Percentiles rank a stretch among this genome's conserved stretches.
Conservation (phyloP, 35 echinoderm and acorn worm genomes). For the Apostichopus japonicus region DNA sequence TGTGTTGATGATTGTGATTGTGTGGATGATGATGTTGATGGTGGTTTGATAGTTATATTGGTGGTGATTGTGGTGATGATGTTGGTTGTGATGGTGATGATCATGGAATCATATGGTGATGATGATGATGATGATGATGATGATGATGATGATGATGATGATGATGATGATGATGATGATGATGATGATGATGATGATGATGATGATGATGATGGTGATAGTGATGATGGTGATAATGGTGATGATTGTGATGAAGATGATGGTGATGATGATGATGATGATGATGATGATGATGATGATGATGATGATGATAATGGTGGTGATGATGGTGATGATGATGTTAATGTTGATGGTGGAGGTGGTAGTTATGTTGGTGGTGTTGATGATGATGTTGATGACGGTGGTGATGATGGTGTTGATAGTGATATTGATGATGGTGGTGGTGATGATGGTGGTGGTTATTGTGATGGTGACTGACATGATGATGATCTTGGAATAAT, state of each 20-base stretch:
- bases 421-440: background rate
- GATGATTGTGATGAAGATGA: too few species aligned
- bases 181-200: background rate
- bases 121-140: background rate
- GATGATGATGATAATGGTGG: too few species aligned
- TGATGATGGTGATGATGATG: background rate
- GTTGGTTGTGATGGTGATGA: too few species aligned
- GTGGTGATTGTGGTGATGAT: background rate
- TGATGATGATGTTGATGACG: background rate
- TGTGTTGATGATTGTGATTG: background rate
- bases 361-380: too few species aligned
- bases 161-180: background rate
- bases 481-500: background rate
- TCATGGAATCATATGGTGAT: too few species aligned
- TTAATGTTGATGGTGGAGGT: background rate
- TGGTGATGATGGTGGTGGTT: background rate
- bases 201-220: background rate
- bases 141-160: too few species aligned
- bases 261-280: slow-evolving; percentile 23
- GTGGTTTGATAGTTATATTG: too few species aligned
- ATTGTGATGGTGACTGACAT: background rate
- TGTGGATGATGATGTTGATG: too few species aligned
- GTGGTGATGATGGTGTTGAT: too few species aligned
- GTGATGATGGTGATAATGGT: too few species aligned
- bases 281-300: too few species aligned